phyloP scores from a whole-genome alignment of 2,888 invertebrate genomes.

The Trachelus stipa region DNA sequence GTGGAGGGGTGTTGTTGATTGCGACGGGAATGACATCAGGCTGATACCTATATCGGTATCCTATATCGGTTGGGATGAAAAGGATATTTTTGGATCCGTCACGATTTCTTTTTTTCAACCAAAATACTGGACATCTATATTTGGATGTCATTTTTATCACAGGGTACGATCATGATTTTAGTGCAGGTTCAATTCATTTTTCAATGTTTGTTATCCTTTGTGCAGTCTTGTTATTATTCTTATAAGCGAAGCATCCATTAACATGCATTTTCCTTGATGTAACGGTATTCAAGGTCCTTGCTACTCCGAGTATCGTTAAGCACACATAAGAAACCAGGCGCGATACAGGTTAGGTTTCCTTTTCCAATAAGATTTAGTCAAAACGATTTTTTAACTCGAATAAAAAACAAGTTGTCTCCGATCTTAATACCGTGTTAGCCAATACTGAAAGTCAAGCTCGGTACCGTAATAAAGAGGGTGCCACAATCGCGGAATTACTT shows the following conservation, averaged over 20 bases:
- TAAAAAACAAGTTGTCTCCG: neutral
- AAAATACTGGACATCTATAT: no score
- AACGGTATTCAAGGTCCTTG: neutral
- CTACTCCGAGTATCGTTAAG: neutral
- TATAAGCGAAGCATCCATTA: neutral
- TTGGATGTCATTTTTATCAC: no score
- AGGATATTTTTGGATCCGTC: no score
- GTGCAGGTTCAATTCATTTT: no score
- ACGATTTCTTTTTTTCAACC: no score
- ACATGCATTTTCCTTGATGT: neutral
- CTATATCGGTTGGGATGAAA: neutral
- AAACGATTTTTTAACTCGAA: no score
- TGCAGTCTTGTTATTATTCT: neutral
- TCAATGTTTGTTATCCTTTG: no score
- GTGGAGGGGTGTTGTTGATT: neutral
- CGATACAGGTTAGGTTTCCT: neutral
- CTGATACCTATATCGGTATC: neutral
- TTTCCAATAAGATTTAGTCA: no score
- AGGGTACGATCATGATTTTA: no score
- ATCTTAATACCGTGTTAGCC: neutral
- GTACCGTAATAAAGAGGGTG: neutral
- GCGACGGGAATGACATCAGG: neutral
- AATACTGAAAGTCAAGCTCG: neutral
- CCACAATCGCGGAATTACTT: neutral
- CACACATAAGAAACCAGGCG: no score